Evolutionary conservation across 2,888 invertebrate genomes (phyloP), one percentile per base, ranked within the genome.

Genomic region (Fabriciana adippe): DNA sequence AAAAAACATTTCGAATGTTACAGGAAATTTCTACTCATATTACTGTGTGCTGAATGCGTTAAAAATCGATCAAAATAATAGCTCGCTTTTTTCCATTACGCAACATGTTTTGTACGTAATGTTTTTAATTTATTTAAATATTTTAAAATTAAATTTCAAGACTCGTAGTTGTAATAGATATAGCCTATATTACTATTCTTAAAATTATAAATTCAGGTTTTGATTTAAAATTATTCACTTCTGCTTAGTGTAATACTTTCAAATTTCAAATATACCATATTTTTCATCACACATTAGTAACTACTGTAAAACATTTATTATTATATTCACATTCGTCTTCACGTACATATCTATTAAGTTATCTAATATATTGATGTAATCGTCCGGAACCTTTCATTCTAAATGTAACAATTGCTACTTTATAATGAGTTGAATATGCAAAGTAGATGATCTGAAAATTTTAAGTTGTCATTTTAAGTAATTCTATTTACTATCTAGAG

Each of bases 1-100:
- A 6, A 16, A 51, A 16, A 51, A 14, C 16, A 16, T 51, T 51
- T 16, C 2, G 50, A 55, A 55, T 35, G 14, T 21, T 55, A 55
- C 55, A 26, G 55, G 55, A 55, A 55, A 55, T 55, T 14, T 35
- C 63, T 54, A 26, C 47, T 63, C 26, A 11, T 45, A 55, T 64
- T 64, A 62, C 62, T 21, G 35, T 41, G 41, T 62, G 55, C 55
- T 55, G 64, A 15, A 50, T 50, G 64, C 64, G 64, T 55, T 48
- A 48, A 55, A 55, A 64, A 64, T 64, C 55, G 55, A 64, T 64
- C 55, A 55, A 55, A 50, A 50, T 35, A 18, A 48, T 26, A 48
- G 48, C 50, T 55, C 64, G 18, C 16, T 15, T 50, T 55, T 55
- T 64, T 62, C 35, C 35, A 55, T 50, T 64, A 55, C 16, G 35